Evolutionary conservation across 2,888 invertebrate genomes (phyloP).

Genomic region (Philhelius pedissequus): DNA sequence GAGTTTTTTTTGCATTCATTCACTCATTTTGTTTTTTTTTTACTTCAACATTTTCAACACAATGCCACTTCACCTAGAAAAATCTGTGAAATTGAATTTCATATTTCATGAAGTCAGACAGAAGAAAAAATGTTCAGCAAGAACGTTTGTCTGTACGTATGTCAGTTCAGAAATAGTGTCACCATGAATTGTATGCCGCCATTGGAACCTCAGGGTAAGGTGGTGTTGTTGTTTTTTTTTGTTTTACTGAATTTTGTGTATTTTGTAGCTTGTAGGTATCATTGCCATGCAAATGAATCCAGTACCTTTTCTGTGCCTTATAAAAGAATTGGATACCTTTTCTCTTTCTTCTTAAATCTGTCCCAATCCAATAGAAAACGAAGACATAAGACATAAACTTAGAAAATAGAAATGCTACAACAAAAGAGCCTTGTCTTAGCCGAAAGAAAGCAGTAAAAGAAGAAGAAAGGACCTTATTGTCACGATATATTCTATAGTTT

Average conservation of each 20-base stretch:
- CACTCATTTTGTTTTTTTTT: neutral
- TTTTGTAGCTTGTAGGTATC: too few relatives aligned
- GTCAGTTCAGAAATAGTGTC: constrained; percentile 42
- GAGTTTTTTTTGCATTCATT: constrained; percentile 25
- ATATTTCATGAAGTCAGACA: constrained; percentile 67
- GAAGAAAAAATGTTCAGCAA: constrained; percentile 17
- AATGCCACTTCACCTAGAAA: constrained; percentile 55
- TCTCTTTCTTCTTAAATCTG: constrained; percentile 24
- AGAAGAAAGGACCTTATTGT: constrained; percentile 2
- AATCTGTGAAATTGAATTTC: constrained; percentile 65
- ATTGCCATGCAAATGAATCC: constrained; percentile 57
- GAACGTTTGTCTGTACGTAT: constrained; percentile 37
- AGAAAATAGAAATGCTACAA: constrained; percentile 28
- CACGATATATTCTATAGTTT: constrained; percentile 5
- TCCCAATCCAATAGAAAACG: constrained; percentile 2
- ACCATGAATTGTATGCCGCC: constrained; percentile 24
- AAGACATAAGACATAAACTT: constrained; percentile 17
- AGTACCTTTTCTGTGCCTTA: constrained; percentile 26
- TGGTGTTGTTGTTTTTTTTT: neutral
- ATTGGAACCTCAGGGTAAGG: neutral
- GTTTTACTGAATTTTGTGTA: neutral
- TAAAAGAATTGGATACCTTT: constrained; percentile 37
- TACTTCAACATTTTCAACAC: constrained; percentile 33
- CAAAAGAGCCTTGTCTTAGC: constrained; percentile 2
- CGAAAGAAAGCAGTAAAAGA: neutral